Evolutionary conservation across 2,888 invertebrate genomes (phyloP).

Genomic region (Galerucella nymphaeae): DNA sequence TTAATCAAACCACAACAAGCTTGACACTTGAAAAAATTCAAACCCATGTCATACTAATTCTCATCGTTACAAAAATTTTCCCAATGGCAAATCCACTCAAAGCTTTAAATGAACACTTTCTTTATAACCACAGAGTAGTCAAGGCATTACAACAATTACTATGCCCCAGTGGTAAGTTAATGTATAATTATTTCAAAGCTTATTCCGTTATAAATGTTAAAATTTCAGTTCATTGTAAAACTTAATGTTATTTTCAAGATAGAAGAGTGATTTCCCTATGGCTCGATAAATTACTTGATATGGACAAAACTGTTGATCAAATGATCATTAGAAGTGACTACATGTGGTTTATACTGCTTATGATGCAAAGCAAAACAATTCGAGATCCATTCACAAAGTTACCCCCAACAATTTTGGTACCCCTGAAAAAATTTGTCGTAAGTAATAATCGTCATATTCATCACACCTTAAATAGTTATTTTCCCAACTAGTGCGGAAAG

Average conservation of each 20-base stretch:
- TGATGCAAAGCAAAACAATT: conserved; percentile 61
- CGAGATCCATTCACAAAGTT: conserved; percentile 59
- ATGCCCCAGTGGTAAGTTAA: conserved; percentile 56
- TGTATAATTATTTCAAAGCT: neutral
- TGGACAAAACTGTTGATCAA: conserved; percentile 56
- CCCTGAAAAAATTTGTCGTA: conserved; percentile 61
- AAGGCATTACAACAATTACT: conserved; percentile 62
- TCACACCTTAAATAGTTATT: no score
- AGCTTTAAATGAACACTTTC: conserved; percentile 61
- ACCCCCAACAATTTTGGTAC: conserved; percentile 57
- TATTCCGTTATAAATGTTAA: no score
- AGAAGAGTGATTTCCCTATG: conserved; percentile 57
- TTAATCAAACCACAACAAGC: neutral
- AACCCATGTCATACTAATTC: neutral
- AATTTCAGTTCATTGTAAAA: neutral
- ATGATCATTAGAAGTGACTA: conserved; percentile 63
- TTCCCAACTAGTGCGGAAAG: no score
- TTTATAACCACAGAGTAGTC: conserved; percentile 63
- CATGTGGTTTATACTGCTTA: conserved; percentile 64
- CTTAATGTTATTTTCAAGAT: conserved; percentile 48
- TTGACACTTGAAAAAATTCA: neutral
- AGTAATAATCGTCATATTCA: conserved; percentile 15
- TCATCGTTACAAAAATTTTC: conserved; percentile 9
- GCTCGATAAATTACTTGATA: conserved; percentile 60
- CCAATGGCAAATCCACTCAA: conserved; percentile 52